Evolutionary conservation across 1,140 invertebrate genomes (phyloP), one percentile per base, ranked within the genome.

Genomic region (Radopholus similis): DNA sequence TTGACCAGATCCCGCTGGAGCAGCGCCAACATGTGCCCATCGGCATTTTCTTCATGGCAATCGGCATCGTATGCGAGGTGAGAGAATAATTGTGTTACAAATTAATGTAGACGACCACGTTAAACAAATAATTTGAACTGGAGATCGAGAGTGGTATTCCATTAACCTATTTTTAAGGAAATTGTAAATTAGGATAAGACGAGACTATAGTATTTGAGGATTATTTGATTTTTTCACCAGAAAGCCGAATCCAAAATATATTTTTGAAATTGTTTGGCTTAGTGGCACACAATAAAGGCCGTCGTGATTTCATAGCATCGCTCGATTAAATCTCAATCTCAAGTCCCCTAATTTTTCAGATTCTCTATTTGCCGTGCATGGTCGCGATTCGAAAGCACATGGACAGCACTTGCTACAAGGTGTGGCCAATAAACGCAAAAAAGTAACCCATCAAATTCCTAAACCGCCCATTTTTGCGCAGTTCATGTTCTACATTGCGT

Each of bases 401-500:
- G 68, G 32, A 72, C 9, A 13, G 9, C 18, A 58, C 66, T 42
- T 38, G 35, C 47, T 68, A 68, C 21, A 68, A 64, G 42, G 47
- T 51, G 30, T 51, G 11, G 2, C 26, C 15, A 13, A 8, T 6
- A 23, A 8, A 8, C n/a, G 44, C 15, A 47, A n/a, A 21, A 21
- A 21, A 21, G n/a, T 47, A 23, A 23, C 44, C 44, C 15, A 47
- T 13, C 23, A 3, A 18, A 47, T 18, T 47, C 15, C n/a, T n/a
- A 5, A 13, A 47, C 26, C 1, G 6, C 26, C 5, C 6, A 47
- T 47, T 53, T 21, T 32, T 23, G 38, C 18, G 11, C 42, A 62
- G 47, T 58, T 68, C 11, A 68, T 68, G 66, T 72, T 68, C 15
- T 70, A 70, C 47, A 68, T 68, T 49, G 70, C 65, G 28, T 54